Evolutionary conservation across 2,797 vertebrate genomes (phyloP).

Genomic region (Geotrypetes seraphini): DNA sequence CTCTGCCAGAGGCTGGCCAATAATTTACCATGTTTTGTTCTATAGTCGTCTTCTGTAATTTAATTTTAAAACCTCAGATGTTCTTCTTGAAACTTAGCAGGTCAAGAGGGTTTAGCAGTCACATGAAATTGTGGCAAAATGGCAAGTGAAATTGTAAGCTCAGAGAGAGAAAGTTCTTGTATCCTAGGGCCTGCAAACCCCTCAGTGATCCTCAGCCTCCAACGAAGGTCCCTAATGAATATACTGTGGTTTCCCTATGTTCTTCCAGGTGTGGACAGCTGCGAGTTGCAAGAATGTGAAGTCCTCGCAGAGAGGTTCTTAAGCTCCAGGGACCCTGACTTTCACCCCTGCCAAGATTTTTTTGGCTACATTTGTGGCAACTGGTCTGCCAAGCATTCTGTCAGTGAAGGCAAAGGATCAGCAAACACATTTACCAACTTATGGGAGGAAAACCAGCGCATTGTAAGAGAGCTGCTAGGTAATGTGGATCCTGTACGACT

Average conservation of each 20-base stretch:
- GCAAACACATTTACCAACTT: slow-evolving; percentile 44
- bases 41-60: too few relatives aligned
- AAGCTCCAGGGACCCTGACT: slow-evolving; percentile 55
- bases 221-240: background rate
- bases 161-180: too few relatives aligned
- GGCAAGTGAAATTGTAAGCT: too few relatives aligned
- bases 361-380: slow-evolving; percentile 64
- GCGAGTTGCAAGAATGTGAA: slow-evolving; percentile 49
- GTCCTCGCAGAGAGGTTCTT: slow-evolving; percentile 47
- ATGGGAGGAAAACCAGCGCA: slow-evolving; percentile 54
- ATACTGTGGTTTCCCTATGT: background rate
- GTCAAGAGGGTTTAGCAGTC: too few relatives aligned
- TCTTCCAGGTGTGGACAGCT: slow-evolving; percentile 31
- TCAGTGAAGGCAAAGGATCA: slow-evolving; percentile 3
- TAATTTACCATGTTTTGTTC: too few relatives aligned
- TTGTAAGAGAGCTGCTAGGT: slow-evolving; percentile 74
- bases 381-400: slow-evolving; percentile 23
- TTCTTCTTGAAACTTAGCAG: too few relatives aligned
- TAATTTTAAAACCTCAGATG: too few relatives aligned
- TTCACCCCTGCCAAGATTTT: slow-evolving; percentile 71
- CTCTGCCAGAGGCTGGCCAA: too few relatives aligned
- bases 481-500: background rate
- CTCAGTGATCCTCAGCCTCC: accelerated
- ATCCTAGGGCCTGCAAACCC: too few relatives aligned
- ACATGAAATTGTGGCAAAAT: too few relatives aligned